Conservation (phyloP, 2,797 vertebrate genomes). For the Crenichthys baileyi region DNA sequence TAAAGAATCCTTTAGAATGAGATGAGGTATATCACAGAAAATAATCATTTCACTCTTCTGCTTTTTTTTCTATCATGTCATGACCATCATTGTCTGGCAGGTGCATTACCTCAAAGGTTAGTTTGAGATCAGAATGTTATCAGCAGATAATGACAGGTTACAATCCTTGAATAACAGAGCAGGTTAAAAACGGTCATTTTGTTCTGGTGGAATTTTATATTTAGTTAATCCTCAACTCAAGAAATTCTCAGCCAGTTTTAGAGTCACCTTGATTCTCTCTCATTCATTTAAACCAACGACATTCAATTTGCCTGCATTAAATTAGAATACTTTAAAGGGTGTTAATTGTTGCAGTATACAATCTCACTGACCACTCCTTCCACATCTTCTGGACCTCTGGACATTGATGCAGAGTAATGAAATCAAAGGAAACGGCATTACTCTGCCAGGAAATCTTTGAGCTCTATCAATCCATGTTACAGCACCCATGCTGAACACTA, state of each 20-base stretch:
- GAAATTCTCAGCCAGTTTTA: background rate
- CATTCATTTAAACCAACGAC: background rate
- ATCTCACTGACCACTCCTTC: constrained; percentile 45
- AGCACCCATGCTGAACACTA: constrained; percentile 60
- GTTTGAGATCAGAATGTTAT: background rate
- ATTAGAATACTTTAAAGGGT: constrained; percentile 42
- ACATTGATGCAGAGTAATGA: constrained; percentile 59
- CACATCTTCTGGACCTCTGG: constrained; percentile 57
- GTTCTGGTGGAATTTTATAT: background rate
- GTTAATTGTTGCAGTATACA: constrained; percentile 45
- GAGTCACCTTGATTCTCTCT: background rate
- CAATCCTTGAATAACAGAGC: background rate
- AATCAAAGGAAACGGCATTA: constrained; percentile 65
- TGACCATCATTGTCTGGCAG: constrained; percentile 7
- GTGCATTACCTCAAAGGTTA: background rate
- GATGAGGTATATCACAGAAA: background rate
- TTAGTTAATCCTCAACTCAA: background rate
- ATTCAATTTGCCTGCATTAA: constrained; percentile 36
- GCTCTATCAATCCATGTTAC: constrained; percentile 71
- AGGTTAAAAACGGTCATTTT: background rate
- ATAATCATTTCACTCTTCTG: background rate
- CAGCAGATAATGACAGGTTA: background rate
- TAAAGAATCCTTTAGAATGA: too few species aligned
- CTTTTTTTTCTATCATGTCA: too few species aligned
- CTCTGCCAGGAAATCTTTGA: constrained; percentile 55